phyloP scores from a whole-genome alignment of 2,888 invertebrate species.

The Diarsia brunnea region DNA sequence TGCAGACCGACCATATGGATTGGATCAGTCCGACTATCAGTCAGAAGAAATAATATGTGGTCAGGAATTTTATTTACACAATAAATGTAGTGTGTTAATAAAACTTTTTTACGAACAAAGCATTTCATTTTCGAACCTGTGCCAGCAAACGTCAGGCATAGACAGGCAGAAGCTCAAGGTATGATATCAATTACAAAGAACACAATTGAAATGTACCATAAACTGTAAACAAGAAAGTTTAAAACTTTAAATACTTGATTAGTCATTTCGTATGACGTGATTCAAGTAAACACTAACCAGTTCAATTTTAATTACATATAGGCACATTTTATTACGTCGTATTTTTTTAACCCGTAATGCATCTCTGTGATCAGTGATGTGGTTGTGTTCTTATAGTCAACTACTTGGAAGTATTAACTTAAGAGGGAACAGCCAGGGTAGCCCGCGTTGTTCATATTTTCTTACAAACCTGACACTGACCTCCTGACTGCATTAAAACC shows the following conservation, averaged over 20 bases:
- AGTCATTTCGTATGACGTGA: constrained; percentile 36
- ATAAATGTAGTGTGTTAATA: constrained; percentile 17
- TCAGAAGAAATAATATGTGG: constrained; percentile 31
- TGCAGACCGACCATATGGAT: constrained; percentile 8
- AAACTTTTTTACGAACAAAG: constrained; percentile 25
- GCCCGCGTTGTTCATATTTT: too few relatives aligned
- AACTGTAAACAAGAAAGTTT: constrained; percentile 31
- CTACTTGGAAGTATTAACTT: constrained; percentile 23
- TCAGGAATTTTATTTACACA: constrained; percentile 35
- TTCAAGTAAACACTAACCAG: constrained; percentile 46
- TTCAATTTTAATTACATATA: constrained; percentile 53
- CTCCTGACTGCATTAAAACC: too few relatives aligned
- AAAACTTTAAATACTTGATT: constrained; percentile 37
- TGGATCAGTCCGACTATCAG: constrained; percentile 12
- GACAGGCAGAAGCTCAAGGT: constrained; percentile 28
- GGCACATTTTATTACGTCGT: constrained; percentile 40
- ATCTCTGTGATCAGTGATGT: constrained; percentile 37
- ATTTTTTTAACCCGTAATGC: constrained; percentile 16
- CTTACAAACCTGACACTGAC: too few relatives aligned
- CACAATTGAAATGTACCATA: constrained; percentile 40
- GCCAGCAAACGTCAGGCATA: constrained; percentile 16
- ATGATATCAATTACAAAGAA: constrained; percentile 51
- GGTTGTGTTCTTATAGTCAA: constrained; percentile 36
- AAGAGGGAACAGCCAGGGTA: not conserved
- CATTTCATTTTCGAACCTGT: constrained; percentile 13